Evolutionary conservation across 1,140 invertebrate genomes (phyloP), one percentile per base, ranked within the genome.

Genomic region (Cydia amplana): DNA sequence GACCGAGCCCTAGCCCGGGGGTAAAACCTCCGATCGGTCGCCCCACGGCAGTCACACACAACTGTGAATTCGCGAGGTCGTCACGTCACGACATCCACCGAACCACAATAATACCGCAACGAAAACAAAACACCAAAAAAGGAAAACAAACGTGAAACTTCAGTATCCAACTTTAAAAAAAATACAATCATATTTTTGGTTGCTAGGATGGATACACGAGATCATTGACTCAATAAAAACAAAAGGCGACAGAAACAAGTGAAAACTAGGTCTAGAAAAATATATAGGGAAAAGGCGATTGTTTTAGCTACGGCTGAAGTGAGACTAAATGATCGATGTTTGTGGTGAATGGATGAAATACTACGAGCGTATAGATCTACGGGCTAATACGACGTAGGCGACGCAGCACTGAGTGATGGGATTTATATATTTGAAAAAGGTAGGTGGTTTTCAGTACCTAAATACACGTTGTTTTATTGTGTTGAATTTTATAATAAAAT

Each of bases 1-100:
- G 55, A 20, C 55, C 55, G 20, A 20, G 6, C 9, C 55, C 55
- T 23, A 60, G 23, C 20, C 20, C 55, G 20, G 20, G 55, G 55
- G 4, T 60, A 60, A 60, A 60, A 23, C 55, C 49, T 18, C 55
- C 20, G 55, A 23, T 23, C 20, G 55, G 18, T n/a, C 55, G 55
- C 55, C 55, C 55, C 55, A 23, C 55, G 20, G 18, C 55, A 60
- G 55, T 60, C 20, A 60, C 55, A 60, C 55, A 60, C 20, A n/a
- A n/a, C 55, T 23, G 4, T 23, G 18, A 60, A 60, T 60, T 60
- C 55, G 55, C 55, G 55, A 60, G 55, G 20, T 23, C 55, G 55
- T 18, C 16, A n/a, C 55, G 55, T 23, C 55, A 60, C 18, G 55
- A 18, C 51, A 55, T 55, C 51, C 9, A 36, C n/a, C 55, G 55